These are phyloP conservation scores for Aspiorhynchus laticeps DNA, from an alignment of 2,113 vertebrate species.

Conservation along the genomic window DNA sequence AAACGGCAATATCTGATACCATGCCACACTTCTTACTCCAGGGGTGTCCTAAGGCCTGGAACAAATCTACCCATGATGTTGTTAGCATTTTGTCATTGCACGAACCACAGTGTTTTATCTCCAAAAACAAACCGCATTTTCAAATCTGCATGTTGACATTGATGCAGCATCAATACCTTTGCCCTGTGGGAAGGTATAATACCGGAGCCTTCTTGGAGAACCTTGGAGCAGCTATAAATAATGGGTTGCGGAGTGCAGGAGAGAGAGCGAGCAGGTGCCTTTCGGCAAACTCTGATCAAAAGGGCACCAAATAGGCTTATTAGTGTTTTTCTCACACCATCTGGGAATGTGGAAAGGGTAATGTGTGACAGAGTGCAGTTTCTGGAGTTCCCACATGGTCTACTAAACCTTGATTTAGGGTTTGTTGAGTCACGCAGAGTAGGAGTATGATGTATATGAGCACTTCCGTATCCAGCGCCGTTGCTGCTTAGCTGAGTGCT, in stretches of 20 bases:
- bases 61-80: not conserved
- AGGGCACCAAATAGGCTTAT: conserved; percentile 37
- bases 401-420: conserved; percentile 8
- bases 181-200: conserved; percentile 46
- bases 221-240: conserved; percentile 32
- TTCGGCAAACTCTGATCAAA: conserved; percentile 39
- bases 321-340: conserved; percentile 35
- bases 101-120: conserved; percentile 17
- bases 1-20: not conserved
- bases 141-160: conserved; percentile 27
- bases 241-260: conserved; percentile 19
- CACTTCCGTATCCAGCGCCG: not conserved
- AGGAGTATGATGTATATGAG: conserved; percentile 27
- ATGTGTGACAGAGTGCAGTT: conserved; percentile 37
- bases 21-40: not conserved
- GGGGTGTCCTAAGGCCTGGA: not conserved
- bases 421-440: conserved; percentile 19
- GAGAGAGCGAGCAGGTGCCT: conserved; percentile 27
- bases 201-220: conserved; percentile 22
- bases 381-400: conserved; percentile 27
- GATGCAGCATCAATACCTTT: conserved; percentile 38
- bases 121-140: conserved; percentile 41
- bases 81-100: conserved; percentile 10
- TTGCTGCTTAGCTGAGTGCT: not conserved
- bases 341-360: conserved; percentile 20